phyloP scores from a whole-genome alignment of 2,888 invertebrate genomes.

The Aproaerema taeniolella region DNA sequence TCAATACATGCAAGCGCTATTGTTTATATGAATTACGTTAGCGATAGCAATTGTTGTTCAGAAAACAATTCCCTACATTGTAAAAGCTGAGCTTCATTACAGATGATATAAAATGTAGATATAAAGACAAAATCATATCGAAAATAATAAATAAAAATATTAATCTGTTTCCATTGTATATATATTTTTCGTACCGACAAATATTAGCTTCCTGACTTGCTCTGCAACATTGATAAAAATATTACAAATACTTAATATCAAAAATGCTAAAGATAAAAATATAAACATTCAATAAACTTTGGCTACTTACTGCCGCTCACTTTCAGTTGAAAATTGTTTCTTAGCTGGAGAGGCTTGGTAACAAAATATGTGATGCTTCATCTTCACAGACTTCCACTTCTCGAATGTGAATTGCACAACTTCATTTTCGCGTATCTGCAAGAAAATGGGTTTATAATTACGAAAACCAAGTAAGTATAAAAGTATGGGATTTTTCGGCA shows the following conservation, averaged over 20 bases:
- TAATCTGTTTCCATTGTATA: too few species aligned
- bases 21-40: too few species aligned
- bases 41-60: too few species aligned
- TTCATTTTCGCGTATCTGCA: conserved; percentile 87
- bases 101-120: too few species aligned
- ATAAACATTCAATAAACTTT: background rate
- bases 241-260: background rate
- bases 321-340: conserved; percentile 88
- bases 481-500: too few species aligned
- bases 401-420: conserved; percentile 90
- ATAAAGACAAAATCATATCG: too few species aligned
- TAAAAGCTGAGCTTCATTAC: too few species aligned
- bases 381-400: conserved; percentile 88
- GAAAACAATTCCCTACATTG: too few species aligned
- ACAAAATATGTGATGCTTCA: conserved; percentile 93
- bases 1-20: too few species aligned
- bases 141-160: too few species aligned
- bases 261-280: background rate
- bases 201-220: conserved; percentile 73
- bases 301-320: conserved; percentile 76
- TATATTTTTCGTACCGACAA: conserved; percentile 56
- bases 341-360: conserved; percentile 91
- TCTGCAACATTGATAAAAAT: conserved; percentile 54
- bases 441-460: too few species aligned
- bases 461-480: too few species aligned